Conservation (phyloP, 2,113 vertebrate genomes). For the Platanista minor region DNA sequence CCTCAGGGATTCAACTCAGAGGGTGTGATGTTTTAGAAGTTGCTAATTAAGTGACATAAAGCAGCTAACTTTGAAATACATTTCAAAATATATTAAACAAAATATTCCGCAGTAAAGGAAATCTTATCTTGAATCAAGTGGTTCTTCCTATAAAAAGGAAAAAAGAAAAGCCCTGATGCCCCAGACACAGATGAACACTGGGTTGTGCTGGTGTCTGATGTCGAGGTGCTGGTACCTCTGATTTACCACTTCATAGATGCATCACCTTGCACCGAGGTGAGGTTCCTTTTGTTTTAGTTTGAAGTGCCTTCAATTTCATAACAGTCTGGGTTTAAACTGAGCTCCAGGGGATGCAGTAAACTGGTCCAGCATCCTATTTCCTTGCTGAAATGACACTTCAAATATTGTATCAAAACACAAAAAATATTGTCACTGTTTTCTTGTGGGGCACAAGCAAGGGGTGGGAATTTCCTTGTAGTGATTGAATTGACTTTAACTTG, state of each 20-base stretch:
- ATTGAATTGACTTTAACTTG: background rate
- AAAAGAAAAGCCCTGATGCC: fast-evolving
- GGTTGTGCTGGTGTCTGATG: background rate
- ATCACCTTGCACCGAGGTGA: background rate
- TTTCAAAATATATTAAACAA: background rate
- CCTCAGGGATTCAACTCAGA: background rate
- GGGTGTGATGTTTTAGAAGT: background rate
- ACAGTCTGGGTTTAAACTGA: background rate
- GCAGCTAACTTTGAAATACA: background rate
- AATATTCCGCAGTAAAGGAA: background rate
- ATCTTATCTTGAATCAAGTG: background rate
- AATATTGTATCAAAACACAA: background rate
- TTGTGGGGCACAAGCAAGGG: background rate
- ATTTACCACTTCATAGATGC: background rate
- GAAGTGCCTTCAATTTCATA: background rate
- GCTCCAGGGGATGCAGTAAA: background rate
- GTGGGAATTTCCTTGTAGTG: background rate
- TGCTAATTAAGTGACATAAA: background rate
- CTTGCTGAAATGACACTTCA: background rate
- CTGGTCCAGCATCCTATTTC: background rate
- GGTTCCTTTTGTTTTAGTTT: background rate
- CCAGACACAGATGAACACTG: background rate
- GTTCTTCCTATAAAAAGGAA: background rate
- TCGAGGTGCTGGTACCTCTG: background rate
- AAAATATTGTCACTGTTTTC: background rate